phyloP scores from a whole-genome alignment of 2,888 invertebrate species.

The Seira musarum region DNA sequence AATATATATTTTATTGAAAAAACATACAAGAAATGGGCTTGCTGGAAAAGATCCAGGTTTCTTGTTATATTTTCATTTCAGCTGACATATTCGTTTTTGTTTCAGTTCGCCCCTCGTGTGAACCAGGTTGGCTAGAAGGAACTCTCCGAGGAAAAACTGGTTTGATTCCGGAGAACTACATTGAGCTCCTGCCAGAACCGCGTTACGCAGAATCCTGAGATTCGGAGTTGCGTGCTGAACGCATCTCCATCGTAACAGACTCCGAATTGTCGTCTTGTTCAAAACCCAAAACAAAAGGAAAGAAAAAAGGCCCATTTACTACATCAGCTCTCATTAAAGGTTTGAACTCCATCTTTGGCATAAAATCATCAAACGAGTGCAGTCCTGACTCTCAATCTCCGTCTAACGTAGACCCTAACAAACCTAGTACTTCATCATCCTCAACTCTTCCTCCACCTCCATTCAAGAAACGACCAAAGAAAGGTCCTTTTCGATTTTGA shows the following conservation, averaged over 20 bases:
- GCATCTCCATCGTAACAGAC: too few species aligned
- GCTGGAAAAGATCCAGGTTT: neutral
- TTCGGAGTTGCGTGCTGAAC: neutral
- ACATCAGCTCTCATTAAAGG: neutral
- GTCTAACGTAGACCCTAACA: neutral
- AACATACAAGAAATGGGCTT: neutral
- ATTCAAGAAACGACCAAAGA: neutral
- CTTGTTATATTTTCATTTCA: neutral
- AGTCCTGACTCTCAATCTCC: neutral
- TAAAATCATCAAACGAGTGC: neutral
- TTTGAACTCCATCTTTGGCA: neutral
- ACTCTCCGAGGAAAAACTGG: conserved; percentile 93
- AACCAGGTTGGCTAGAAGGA: conserved; percentile 98
- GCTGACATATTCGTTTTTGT: conserved; percentile 43
- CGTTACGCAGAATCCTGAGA: conserved; percentile 31
- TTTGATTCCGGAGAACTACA: conserved; percentile 96
- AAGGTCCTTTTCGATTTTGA: neutral
- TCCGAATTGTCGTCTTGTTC: too few species aligned
- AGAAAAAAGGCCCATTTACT: neutral
- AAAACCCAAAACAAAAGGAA: too few species aligned
- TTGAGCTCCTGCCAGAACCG: conserved; percentile 82
- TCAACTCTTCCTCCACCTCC: neutral
- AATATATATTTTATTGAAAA: conserved; percentile 24
- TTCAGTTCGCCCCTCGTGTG: conserved; percentile 89
- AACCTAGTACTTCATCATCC: neutral